Evolutionary conservation across 23 tunicate genomes (phyloP), one percentile per base, ranked within the genome.

Genomic region (Botrylloides violaceus): DNA sequence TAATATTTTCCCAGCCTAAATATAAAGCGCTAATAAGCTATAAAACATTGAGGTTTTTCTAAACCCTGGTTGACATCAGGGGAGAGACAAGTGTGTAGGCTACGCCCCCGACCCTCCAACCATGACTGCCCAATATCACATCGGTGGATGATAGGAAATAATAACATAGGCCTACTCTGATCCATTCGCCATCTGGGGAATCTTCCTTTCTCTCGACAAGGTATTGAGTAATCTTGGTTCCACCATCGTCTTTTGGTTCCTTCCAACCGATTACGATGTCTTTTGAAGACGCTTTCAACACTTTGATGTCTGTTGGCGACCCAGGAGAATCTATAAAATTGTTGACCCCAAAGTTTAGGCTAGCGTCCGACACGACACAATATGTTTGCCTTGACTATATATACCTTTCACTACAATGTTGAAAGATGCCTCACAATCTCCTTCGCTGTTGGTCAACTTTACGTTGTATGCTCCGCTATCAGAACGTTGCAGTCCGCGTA

Each of bases 201-300:
- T 68, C 74, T 27, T 73, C 85, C 62, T 79, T 61, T 68, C 70
- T 75, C 60, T 90, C 97, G 4, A 90, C 79, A 4, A 77, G 61
- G 62, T 90, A 90, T 12, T 80, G 86, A 6, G 97, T 83, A 36
- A 90, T 74, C 50, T 80, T 77, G 48, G 92, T 56, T 3, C 86
- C 97, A 0, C 97, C 97, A 49, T 90, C 97, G 70, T 90, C 97
- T 24, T 35, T 29, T n/a, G 97, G 97, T 30, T 81, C 77, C 29
- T 73, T 57, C 97, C 97, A 90, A 7, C 90, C 97, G 33, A 90
- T 59, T 6, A 84, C 83, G 32, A 90, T 72, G 18, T 73, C 59
- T 58, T 90, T 90, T 4, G 97, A 90, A 25, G 97, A 90, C 36
- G 90, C 92, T 70, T 90, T 90, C 49, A 90, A 48, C 22, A 73